Evolutionary conservation across 2,888 invertebrate genomes (phyloP), one percentile per base, ranked within the genome.

Genomic region (Uropetala carovei): DNA sequence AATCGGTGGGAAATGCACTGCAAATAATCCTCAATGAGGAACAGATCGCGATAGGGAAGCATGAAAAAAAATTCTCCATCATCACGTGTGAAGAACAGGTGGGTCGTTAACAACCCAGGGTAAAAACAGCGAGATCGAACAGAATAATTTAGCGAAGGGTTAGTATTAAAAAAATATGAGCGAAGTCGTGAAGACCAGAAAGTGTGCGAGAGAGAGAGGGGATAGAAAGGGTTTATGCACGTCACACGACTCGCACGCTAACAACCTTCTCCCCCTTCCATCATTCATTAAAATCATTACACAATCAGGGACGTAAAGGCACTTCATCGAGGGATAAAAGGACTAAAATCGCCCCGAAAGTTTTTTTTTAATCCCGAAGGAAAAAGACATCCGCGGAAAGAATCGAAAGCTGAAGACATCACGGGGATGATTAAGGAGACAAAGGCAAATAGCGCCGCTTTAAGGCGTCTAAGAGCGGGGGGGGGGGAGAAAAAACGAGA

Each of bases 371-470:
- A 10, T 11, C 0, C 68, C 68, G 8, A 10, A n/a, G n/a, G 68
- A 18, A 68, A 68, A 68, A 68, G 18, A 8, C 10, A 10, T 18
- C 11, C n/a, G n/a, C n/a, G n/a, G 0, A 68, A 22, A 75, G 75
- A 22, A 11, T 22, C 27, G 16, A 64, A 64, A 7, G 64, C 14
- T 75, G 27, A 27, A 75, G 75, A 75, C 75, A 75, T 75, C 75
- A 27, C 75, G 22, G 8, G 13, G 18, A 27, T 75, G 75, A 75
- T 75, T 75, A 75, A 75, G 75, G 75, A 75, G 75, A 27, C 75
- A 27, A 75, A 75, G 75, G 75, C 75, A 75, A 75, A 75, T 75
- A 75, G 27, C 75, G 75, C 75, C 27, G 22, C 75, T 75, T 27
- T 11, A 75, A 75, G 75, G 75, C 75, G 75, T 68, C 68, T 64